Base-by-base conservation (phyloP, 2,113 vertebrate species). In the Plecturocebus donacophilus region DNA sequence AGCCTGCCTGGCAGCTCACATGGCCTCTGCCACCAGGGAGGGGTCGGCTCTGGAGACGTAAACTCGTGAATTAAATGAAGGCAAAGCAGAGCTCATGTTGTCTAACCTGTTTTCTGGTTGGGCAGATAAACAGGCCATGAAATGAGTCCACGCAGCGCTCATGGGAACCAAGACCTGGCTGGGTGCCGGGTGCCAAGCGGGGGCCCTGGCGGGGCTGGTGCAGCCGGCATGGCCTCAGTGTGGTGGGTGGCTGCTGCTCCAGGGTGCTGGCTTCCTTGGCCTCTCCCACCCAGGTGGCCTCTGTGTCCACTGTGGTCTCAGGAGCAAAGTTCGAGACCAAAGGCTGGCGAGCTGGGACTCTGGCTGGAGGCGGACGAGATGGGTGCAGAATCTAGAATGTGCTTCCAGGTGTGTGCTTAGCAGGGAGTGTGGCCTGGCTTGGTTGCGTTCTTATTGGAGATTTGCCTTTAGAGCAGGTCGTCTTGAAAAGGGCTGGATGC, bases 141-240 rank as follows among this genome's bases (percentile, higher is more conserved):
- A 6, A 0, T 3, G 2, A 32, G 10, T 8, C 20, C 52, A 0
- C 32, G 49, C 87, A 32, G 61, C 6, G 0, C 47, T 7, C 3
- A 2, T 0, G 0, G 49, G 40, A 23, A 49, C 20, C 13, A 2
- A 4, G 80, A 42, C 17, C 54, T 0, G n/a, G 92, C 38, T 1
- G 23, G 40, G 25, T 2, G 0, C 42, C 1, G 6, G 61, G 61
- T 64, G 61, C 61, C 61, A 64, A 32, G 61, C 2, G 0, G 27
- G 61, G 27, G 12, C 27, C 27, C 27, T 64, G 61, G 61, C 6
- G 12, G 27, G 61, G 27, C 61, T 64, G 27, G 61, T 64, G 27
- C 61, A 64, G 61, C 61, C 32, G 61, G 27, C 61, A 13, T 64
- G 61, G 73, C 25, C 27, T 76, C 73, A 30, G 25, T 27, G 14